Evolutionary conservation across 2,888 invertebrate species (phyloP), one percentile per base, ranked within the genome.

Genomic region (Automeris io): DNA sequence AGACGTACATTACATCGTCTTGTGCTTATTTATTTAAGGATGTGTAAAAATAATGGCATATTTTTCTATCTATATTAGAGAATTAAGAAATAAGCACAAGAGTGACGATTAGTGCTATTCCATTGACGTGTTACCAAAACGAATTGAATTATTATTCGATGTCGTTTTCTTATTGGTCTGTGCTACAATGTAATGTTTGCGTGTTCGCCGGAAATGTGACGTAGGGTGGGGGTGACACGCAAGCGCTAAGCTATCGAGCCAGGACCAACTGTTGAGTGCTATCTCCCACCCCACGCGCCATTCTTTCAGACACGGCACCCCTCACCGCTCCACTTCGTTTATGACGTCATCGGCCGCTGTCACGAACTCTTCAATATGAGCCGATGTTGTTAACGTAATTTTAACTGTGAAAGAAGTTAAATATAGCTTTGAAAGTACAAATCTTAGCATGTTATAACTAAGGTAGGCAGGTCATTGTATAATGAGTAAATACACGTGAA

Each of bases 221-320:
- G 71, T 61, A 35, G 56, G 39, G 13, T 36, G 56, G 40, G 16
- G 50, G 51, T 42, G 48, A 54, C 77, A 77, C 79, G 80, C 80
- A 82, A 75, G 79, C 78, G 77, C 78, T 66, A 57, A 61, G 54
- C 65, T 77, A 78, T 80, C 70, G 79, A 79, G 71, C 74, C 60
- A 63, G 46, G 71, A 76, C 82, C 81, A 83, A 81, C 83, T 82
- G 85, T 85, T 83, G 81, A 81, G 73, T 74, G 67, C 66, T 57
- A 53, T 57, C 61, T 57, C 56, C 53, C 59, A 49, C 56, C 54
- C 48, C 54, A 49, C 47, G 43, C 47, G 40, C 54, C 60, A 49
- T 53, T 51, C 55, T 58, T 54, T 51, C 51, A 57, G 48, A 52
- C 49, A 54, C 47, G 45, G 44, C 47, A 44, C 57, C 58, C 54